Evolutionary conservation across 2,113 vertebrate species (phyloP).

Genomic region (Coptodon bakossiorum): DNA sequence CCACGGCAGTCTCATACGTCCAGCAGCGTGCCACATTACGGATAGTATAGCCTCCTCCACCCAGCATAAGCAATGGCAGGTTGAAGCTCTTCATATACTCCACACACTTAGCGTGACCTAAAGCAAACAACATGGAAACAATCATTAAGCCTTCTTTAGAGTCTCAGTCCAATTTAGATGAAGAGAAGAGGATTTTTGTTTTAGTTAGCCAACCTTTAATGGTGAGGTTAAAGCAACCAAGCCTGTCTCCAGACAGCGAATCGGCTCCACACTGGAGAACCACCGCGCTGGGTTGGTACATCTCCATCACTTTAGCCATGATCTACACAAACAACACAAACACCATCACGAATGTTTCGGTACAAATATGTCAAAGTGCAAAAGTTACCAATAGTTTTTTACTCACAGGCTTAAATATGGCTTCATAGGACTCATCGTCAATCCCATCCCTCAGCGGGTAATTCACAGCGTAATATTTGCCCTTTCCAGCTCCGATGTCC

Average conservation of each 20-base stretch:
- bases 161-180: not conserved
- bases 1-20: conserved; percentile 95
- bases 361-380: not conserved
- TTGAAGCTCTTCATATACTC: conserved; percentile 99
- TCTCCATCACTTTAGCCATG: conserved; percentile 99
- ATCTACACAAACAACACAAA: conserved; percentile 69
- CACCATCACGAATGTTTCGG: not conserved
- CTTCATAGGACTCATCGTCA: conserved; percentile 96
- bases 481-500: conserved; percentile 98
- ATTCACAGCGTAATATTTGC: conserved; percentile 97
- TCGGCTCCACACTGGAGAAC: conserved; percentile 96
- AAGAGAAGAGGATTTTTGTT: not conserved
- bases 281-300: conserved; percentile 96
- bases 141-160: not conserved
- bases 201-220: conserved; percentile 84
- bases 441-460: conserved; percentile 96
- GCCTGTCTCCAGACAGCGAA: conserved; percentile 90
- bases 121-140: not conserved
- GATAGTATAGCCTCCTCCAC: conserved; percentile 96
- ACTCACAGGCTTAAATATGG: conserved; percentile 96
- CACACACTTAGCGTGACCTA: conserved; percentile 97
- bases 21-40: conserved; percentile 96
- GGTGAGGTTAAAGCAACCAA: conserved; percentile 97
- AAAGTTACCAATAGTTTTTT: not conserved
- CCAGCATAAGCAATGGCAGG: conserved; percentile 94